Conservation (phyloP, 23 tunicate genomes). For the Botrylloides violaceus region DNA sequence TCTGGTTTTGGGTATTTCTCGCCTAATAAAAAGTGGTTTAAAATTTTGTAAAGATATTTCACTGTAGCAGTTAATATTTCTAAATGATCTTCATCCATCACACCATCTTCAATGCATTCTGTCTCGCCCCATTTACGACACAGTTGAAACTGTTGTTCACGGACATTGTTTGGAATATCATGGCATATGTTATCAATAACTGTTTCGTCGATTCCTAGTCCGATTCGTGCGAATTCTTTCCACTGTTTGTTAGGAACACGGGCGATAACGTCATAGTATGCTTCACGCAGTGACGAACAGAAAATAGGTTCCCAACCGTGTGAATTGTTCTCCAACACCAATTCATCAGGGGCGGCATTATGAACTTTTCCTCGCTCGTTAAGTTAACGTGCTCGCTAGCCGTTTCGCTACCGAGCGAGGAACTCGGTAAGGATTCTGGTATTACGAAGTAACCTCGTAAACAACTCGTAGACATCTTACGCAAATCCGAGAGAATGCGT, state of each 20-base stretch:
- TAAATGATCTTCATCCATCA: neutral
- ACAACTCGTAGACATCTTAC: too few relatives aligned
- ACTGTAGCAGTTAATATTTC: neutral
- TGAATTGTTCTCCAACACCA: neutral
- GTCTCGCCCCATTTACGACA: neutral
- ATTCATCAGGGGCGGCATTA: too few relatives aligned
- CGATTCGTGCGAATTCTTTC: conserved; percentile 4
- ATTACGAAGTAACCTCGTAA: too few relatives aligned
- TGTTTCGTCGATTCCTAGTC: neutral
- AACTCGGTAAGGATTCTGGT: too few relatives aligned
- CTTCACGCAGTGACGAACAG: neutral
- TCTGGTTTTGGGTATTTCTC: neutral
- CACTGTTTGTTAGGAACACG: neutral
- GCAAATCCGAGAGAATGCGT: too few relatives aligned
- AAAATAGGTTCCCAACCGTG: conserved; percentile 2
- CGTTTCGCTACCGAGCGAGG: too few relatives aligned
- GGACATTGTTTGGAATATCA: neutral
- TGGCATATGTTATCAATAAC: neutral
- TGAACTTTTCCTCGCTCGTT: too few relatives aligned
- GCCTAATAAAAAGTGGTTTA: neutral
- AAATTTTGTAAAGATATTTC: neutral
- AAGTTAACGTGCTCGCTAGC: too few relatives aligned
- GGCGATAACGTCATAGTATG: conserved; percentile 13
- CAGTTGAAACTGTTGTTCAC: conserved; percentile 16
- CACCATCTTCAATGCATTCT: neutral